These are phyloP conservation scores for Rostratula benghalensis DNA, from an alignment of 2,113 vertebrate species.

Conservation along the genomic window DNA sequence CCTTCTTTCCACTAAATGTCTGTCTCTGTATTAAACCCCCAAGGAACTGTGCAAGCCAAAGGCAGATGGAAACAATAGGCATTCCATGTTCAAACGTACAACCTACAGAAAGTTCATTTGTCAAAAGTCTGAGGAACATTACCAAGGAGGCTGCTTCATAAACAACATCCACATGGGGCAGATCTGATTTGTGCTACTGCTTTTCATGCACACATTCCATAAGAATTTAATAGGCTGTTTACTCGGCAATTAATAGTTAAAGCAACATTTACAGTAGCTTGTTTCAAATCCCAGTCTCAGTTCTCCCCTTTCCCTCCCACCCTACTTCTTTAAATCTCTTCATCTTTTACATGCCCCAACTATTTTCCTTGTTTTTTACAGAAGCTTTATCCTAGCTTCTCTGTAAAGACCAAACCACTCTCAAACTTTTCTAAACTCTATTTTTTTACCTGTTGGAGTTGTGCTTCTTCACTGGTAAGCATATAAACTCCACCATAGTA, in stretches of 20 bases:
- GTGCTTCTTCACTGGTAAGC: not conserved
- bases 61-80: slow-evolving; percentile 65
- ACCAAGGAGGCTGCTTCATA: slow-evolving; percentile 54
- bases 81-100: slow-evolving; percentile 34
- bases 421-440: not conserved
- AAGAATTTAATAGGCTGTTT: slow-evolving; percentile 48
- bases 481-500: accelerated
- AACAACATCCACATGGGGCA: slow-evolving; percentile 4
- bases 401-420: not conserved
- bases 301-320: not conserved
- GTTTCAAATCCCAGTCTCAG: slow-evolving; percentile 21
- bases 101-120: slow-evolving; percentile 62
- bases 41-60: slow-evolving; percentile 56
- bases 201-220: slow-evolving; percentile 17
- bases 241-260: slow-evolving; percentile 54
- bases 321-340: not conserved
- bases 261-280: slow-evolving; percentile 14
- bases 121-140: slow-evolving; percentile 51
- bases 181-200: not conserved
- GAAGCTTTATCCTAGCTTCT: not conserved
- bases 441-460: not conserved
- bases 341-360: not conserved
- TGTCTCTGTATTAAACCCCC: slow-evolving; percentile 31
- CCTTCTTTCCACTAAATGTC: slow-evolving; percentile 43
- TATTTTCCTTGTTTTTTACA: not conserved